Conservation (phyloP, 2,888 invertebrate species). For the Epiblema foenella region DNA sequence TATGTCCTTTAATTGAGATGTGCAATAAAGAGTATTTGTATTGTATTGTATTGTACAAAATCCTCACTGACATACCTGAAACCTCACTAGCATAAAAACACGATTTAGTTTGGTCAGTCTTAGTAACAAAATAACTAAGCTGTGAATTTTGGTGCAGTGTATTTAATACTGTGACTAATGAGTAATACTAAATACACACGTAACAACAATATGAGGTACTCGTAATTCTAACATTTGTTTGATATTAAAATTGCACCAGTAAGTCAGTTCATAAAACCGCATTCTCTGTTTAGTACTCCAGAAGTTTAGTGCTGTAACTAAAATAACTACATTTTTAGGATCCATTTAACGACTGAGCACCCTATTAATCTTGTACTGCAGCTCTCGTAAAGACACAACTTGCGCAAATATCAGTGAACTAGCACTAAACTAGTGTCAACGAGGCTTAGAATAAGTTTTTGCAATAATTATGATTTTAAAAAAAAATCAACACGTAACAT, state of each 20-base stretch:
- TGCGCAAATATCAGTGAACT: conserved; percentile 15
- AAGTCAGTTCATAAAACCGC: conserved; percentile 7
- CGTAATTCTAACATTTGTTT: neutral
- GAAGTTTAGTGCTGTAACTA: conserved; percentile 31
- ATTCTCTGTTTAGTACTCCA: conserved; percentile 16
- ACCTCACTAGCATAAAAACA: too few relatives aligned
- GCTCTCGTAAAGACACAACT: conserved; percentile 37
- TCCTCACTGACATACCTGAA: too few relatives aligned
- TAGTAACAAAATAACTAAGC: too few relatives aligned
- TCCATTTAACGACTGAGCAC: conserved; percentile 29
- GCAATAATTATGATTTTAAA: neutral
- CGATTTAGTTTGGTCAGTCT: too few relatives aligned
- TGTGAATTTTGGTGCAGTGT: too few relatives aligned
- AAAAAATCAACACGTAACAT: too few relatives aligned
- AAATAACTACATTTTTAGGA: conserved; percentile 37
- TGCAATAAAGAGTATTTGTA: too few relatives aligned
- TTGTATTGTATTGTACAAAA: too few relatives aligned
- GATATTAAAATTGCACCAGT: neutral
- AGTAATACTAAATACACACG: too few relatives aligned
- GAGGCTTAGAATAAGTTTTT: conserved; percentile 4
- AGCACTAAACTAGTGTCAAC: conserved; percentile 14
- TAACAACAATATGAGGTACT: too few relatives aligned
- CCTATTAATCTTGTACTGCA: conserved; percentile 38
- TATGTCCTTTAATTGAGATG: too few relatives aligned
- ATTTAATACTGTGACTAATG: too few relatives aligned